Conservation (phyloP, 2,797 vertebrate genomes). For the Crocidura indochinensis region DNA sequence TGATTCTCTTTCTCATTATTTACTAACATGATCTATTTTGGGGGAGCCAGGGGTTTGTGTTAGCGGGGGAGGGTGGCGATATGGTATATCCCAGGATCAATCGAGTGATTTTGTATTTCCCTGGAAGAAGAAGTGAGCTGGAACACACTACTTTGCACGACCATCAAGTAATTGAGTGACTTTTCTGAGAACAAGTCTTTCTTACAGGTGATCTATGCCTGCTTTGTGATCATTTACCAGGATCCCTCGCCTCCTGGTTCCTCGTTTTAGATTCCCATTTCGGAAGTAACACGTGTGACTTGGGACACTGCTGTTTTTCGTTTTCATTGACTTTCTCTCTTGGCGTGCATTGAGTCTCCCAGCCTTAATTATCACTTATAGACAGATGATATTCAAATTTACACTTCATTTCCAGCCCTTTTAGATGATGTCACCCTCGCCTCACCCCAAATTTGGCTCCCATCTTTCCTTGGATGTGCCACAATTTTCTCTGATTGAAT, state of each 20-base stretch:
- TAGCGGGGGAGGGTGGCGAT: too few relatives aligned
- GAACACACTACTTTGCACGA: constrained; percentile 30
- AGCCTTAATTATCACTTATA: constrained; percentile 85
- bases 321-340: constrained; percentile 81
- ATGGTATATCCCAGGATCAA: background rate
- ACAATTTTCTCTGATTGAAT: constrained; percentile 84
- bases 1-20: constrained; percentile 27
- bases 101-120: constrained; percentile 7
- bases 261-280: constrained; percentile 32
- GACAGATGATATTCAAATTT: constrained; percentile 86
- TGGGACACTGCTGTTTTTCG: constrained; percentile 66
- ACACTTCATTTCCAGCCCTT: constrained; percentile 86
- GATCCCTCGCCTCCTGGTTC: background rate
- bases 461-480: constrained; percentile 80
- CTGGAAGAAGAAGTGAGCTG: constrained; percentile 36
- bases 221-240: constrained; percentile 37
- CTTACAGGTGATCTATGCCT: constrained; percentile 39
- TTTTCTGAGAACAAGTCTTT: background rate
- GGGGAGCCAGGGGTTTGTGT: too few relatives aligned
- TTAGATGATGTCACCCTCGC: constrained; percentile 84
- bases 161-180: background rate
- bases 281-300: constrained; percentile 40
- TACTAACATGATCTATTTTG: constrained; percentile 22
- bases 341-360: constrained; percentile 66
- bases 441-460: constrained; percentile 84